Evolutionary conservation across 2,113 vertebrate genomes (phyloP).

Genomic region (Ictidomys tridecemlineatus): DNA sequence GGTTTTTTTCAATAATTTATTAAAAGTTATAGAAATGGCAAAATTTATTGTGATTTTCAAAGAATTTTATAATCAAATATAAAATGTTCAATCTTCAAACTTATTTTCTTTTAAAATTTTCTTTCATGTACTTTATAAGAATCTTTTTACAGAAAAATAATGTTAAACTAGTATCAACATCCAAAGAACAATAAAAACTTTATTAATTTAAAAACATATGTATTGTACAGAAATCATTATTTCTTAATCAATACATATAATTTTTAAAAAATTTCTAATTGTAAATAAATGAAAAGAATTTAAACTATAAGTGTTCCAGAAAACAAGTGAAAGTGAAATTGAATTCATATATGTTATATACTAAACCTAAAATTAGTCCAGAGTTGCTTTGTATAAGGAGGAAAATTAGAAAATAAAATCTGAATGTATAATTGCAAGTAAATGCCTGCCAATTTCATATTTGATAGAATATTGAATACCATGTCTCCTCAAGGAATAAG

Average conservation of each 20-base stretch:
- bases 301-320: background rate
- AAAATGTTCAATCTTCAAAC: background rate
- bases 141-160: background rate
- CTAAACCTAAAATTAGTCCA: background rate
- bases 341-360: background rate
- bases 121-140: background rate
- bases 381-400: background rate
- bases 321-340: background rate
- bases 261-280: background rate
- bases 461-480: background rate
- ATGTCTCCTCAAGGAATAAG: background rate
- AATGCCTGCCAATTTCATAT: background rate
- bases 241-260: background rate
- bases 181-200: background rate
- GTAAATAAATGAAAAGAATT: conserved; percentile 3
- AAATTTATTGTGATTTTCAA: background rate
- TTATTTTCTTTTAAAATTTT: background rate
- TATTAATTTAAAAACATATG: background rate
- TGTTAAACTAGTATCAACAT: background rate
- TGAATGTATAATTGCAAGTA: background rate
- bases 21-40: background rate
- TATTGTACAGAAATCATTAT: background rate
- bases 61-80: background rate
- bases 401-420: background rate
- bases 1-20: conserved; percentile 49